Base-by-base conservation (phyloP, 2,797 vertebrate species). In the Sebastes diploproa region DNA sequence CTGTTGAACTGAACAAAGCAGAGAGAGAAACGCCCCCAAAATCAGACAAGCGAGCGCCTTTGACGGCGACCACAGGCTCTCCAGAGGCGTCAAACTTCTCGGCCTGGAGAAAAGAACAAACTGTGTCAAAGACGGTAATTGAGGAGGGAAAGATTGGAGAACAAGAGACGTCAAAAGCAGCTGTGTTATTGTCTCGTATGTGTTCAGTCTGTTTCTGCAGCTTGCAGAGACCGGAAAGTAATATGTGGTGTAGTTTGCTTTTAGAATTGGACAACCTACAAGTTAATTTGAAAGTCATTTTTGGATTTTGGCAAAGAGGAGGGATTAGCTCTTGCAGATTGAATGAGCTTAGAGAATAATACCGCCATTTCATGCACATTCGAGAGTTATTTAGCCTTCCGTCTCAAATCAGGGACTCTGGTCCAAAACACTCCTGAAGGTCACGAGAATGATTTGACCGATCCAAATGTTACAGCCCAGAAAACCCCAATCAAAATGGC, bases 21-120 rank as follows among this genome's bases (percentile, higher is more conserved):
- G 97, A 98, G 72, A 99, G 94, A 80, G 97, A 98, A 83, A 95
- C 94, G 50, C 98, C 98, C 65, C 97, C 96, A 60, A 97, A 99
- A 91, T 98, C 97, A 29, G 98, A 98, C 89, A 99, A 92, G 65
- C 97, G 89, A 62, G 96, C 97, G 86, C 97, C 97, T 96, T 97
- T 98, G 93, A 98, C 95, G 79, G 96, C 97, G 67, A 99, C 83
- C 87, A 99, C 96, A 1, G 97, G 97, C 72, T 97, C 95, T 75
- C 93, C 88, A 20, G 97, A 96, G 30, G 96, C 95, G 69, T 99
- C 96, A 93, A 99, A 98, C 85, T 85, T 97, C 91, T 98, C 97
- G 4, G 98, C 98, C 98, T 99, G 90, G 27, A 73, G 25, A 29
- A n/a, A n/a, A 42, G 46, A 36, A 67, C 54, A 76, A 64, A 78